Evolutionary conservation across 2,888 invertebrate genomes (phyloP), one percentile per base, ranked within the genome.

Genomic region (Caenorhabditis panamensis): DNA sequence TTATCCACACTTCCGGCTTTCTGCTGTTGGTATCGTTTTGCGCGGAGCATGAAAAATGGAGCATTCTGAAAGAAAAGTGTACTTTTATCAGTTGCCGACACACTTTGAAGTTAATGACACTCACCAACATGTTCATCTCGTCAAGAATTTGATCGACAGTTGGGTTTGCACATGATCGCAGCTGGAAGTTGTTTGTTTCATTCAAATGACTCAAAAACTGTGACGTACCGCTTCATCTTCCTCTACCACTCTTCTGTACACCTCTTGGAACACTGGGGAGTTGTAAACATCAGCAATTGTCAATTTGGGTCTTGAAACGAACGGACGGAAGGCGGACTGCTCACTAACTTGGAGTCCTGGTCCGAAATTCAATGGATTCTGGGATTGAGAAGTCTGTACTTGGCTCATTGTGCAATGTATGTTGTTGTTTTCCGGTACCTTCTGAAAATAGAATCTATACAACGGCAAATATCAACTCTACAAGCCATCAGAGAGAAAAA

Each of bases 101-200:
- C 31, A 31, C 9, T 31, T 31, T 31, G 4, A 31, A 31, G 31
- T 31, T 9, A 6, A 31, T 31, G 31, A 31, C 37, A 47, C 18
- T 41, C 49, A 20, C 64, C 53, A 41, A 18, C 41, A 16, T 24
- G 22, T 36, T 68, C 68, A 68, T 68, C 36, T 68, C 58, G 8
- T 68, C 68, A 16, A 68, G 37, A 8, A 68, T 36, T 47, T 68
- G 68, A 9, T 68, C 68, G 5, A 68, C 36, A 3, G 58, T 36
- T 9, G 49, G 58, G 18, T 68, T 59, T 1, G 4, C 2, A 6
- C 24, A 18, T 47, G 58, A 8, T 2, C 44, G 26, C 1, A 59
- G 37, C 69, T 69, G 37, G 13, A 59, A 47, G n/a, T n/a, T n/a
- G n/a, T n/a, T n/a, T n/a, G n/a, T n/a, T n/a, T n/a, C n/a, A n/a